Conservation (phyloP, 2,888 invertebrate species). For the Yponomeuta plumbellus region DNA sequence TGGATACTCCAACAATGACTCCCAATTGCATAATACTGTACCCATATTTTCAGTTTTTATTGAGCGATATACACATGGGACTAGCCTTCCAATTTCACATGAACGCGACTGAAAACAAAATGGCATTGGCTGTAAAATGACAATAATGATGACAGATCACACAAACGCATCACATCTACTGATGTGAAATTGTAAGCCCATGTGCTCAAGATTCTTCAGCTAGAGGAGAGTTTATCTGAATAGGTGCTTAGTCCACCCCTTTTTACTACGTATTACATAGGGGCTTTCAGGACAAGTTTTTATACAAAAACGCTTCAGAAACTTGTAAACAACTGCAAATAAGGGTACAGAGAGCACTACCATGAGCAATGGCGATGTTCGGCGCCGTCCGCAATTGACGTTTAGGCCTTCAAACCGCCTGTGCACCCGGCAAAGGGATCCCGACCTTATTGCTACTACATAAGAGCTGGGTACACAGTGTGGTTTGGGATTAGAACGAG, state of each 20-base stretch:
- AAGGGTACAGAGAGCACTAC: constrained; percentile 49
- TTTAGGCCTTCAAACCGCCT: constrained; percentile 60
- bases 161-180: too few species aligned
- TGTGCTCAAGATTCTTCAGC: neutral
- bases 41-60: constrained; percentile 12
- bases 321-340: constrained; percentile 10
- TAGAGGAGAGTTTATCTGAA: neutral
- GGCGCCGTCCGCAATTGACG: constrained; percentile 73
- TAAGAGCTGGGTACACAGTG: constrained; percentile 31
- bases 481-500: constrained; percentile 40
- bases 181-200: neutral
- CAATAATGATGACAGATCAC: too few species aligned
- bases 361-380: constrained; percentile 70
- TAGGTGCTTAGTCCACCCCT: neutral
- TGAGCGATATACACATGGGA: neutral
- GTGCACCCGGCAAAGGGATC: constrained; percentile 26
- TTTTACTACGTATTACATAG: neutral
- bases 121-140: neutral
- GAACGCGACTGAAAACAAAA: neutral
- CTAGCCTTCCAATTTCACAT: neutral
- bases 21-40: constrained; percentile 8
- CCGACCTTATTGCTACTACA: constrained; percentile 21
- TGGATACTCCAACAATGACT: neutral
- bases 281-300: neutral
- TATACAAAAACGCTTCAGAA: neutral